phyloP scores from a whole-genome alignment of 2,888 invertebrate species.

The Plusia festucae region DNA sequence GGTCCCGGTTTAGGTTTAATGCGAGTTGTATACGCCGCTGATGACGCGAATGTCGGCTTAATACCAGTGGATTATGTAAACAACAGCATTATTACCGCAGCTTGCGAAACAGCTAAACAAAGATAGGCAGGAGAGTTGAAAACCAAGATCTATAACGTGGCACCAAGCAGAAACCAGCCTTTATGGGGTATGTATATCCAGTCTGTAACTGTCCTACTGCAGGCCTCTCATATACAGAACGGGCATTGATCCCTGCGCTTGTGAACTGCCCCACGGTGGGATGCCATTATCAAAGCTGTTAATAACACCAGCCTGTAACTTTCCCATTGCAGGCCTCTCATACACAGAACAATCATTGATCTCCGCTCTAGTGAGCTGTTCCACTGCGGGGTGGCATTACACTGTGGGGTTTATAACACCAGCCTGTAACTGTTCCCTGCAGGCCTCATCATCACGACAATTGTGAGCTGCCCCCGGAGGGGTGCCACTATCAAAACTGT shows the following conservation, averaged over 20 bases:
- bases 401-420: too few relatives aligned
- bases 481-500: too few relatives aligned
- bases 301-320: neutral
- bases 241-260: too few relatives aligned
- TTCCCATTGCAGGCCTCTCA: too few relatives aligned
- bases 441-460: too few relatives aligned
- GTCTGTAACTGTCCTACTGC: too few relatives aligned
- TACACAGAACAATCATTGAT: too few relatives aligned
- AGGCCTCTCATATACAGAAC: too few relatives aligned
- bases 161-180: constrained; percentile 20
- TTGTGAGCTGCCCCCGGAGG: too few relatives aligned
- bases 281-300: neutral
- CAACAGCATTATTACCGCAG: constrained; percentile 53
- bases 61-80: constrained; percentile 59
- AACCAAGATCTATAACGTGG: constrained; percentile 49
- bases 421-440: too few relatives aligned
- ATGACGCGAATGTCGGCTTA: constrained; percentile 17
- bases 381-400: too few relatives aligned
- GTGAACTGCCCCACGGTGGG: neutral
- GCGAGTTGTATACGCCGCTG: constrained; percentile 1
- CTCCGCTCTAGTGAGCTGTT: too few relatives aligned
- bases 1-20: constrained; percentile 45
- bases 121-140: constrained; percentile 5
- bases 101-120: constrained; percentile 35
- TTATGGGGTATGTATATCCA: constrained; percentile 37